Percentiles rank a stretch among this genome's conserved stretches.
phyloP scores from a whole-genome alignment of 2,113 vertebrate species.

The Colossoma macropomum region DNA sequence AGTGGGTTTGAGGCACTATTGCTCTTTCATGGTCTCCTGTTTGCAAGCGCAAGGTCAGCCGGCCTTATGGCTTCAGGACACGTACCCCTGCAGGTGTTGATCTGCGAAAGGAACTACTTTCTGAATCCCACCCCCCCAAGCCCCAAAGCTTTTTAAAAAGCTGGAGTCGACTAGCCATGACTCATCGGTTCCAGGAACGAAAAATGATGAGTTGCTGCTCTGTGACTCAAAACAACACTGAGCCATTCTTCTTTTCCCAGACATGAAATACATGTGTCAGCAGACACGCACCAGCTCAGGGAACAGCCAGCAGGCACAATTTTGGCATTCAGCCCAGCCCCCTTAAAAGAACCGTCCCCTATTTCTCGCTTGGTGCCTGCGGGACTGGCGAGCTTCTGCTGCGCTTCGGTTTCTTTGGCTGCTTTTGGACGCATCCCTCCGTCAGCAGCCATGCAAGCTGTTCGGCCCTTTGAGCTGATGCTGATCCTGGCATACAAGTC shows the following conservation, averaged over 20 bases:
- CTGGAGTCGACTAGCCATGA: neutral
- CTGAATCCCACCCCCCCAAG: neutral
- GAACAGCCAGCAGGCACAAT: neutral
- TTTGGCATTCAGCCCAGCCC: neutral
- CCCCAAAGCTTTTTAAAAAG: neutral
- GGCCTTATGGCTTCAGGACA: slow-evolving; percentile 3
- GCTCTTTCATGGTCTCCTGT: neutral
- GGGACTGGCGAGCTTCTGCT: neutral
- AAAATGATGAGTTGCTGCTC: slow-evolving; percentile 2
- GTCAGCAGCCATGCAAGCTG: neutral
- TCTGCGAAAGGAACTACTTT: neutral
- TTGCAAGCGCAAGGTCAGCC: slow-evolving; percentile 3
- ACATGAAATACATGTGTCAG: neutral
- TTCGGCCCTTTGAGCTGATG: neutral
- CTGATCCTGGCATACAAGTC: neutral
- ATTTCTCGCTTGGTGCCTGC: neutral
- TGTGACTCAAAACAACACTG: neutral
- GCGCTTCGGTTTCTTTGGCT: neutral
- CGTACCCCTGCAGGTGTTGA: neutral
- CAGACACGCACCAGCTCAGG: neutral
- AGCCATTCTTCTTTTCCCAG: slow-evolving; percentile 3
- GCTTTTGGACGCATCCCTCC: neutral
- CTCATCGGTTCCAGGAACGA: slow-evolving; percentile 1
- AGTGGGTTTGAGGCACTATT: neutral
- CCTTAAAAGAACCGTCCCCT: neutral